Conservation (phyloP, 2,113 vertebrate genomes). For the Melanotaenia duboulayi region DNA sequence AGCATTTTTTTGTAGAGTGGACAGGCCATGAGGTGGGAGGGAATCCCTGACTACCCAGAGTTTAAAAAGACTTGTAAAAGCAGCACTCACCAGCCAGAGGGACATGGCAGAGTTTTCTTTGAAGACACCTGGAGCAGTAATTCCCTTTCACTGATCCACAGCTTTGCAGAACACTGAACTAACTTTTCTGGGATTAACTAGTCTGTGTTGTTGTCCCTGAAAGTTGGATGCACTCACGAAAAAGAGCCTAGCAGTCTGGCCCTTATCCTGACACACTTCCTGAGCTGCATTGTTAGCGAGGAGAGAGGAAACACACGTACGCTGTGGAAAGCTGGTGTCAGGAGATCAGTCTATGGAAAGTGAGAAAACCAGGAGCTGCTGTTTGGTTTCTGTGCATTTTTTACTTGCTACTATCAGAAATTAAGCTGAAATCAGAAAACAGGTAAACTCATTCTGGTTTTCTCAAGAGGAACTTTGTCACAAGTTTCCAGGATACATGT, state of each 20-base stretch:
- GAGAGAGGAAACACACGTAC: conserved; percentile 66
- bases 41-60: conserved; percentile 47
- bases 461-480: conserved; percentile 17
- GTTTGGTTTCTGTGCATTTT: conserved; percentile 31
- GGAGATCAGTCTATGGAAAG: conserved; percentile 69
- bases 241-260: conserved; percentile 65
- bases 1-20: not conserved
- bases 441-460: not conserved
- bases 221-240: conserved; percentile 46
- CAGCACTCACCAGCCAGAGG: conserved; percentile 76
- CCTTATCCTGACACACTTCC: conserved; percentile 79
- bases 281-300: conserved; percentile 74
- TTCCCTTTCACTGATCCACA: conserved; percentile 57
- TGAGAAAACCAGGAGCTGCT: conserved; percentile 49
- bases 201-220: conserved; percentile 39
- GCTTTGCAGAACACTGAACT: conserved; percentile 34
- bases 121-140: conserved; percentile 63
- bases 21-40: conserved; percentile 15
- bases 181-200: conserved; percentile 50
- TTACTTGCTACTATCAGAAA: conserved; percentile 34
- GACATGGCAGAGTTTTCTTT: conserved; percentile 67
- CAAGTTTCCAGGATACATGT: not conserved
- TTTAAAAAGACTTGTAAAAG: conserved; percentile 42
- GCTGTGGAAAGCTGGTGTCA: conserved; percentile 64
- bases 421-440: conserved; percentile 9